These are phyloP conservation scores for Nowickia ferox DNA, from an alignment of 2,888 invertebrate genomes.

Conservation along the genomic window DNA sequence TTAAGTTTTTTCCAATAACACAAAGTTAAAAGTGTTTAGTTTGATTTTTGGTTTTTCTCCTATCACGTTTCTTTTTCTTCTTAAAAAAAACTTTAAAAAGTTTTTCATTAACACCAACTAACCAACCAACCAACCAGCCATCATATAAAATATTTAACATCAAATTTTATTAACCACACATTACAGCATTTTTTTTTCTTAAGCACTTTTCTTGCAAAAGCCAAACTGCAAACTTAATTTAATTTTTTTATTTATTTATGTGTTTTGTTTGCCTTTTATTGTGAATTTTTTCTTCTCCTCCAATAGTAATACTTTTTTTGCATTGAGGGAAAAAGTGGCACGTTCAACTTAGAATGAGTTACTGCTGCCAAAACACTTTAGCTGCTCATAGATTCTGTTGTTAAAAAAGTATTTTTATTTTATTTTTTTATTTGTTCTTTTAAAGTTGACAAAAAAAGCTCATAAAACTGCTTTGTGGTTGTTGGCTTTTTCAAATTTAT, in stretches of 20 bases:
- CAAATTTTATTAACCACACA: slow-evolving; percentile 62
- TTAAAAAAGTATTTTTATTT: slow-evolving; percentile 40
- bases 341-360: slow-evolving; percentile 40
- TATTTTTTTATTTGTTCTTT: slow-evolving; percentile 8
- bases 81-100: slow-evolving; percentile 15
- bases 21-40: not conserved
- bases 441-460: slow-evolving; percentile 69
- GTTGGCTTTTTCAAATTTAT: slow-evolving; percentile 37
- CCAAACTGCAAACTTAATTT: slow-evolving; percentile 45
- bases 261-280: slow-evolving; percentile 28
- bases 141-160: slow-evolving; percentile 54
- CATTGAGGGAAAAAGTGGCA: slow-evolving; percentile 19
- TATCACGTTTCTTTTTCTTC: slow-evolving; percentile 7
- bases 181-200: slow-evolving; percentile 1
- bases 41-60: not conserved
- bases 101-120: slow-evolving; percentile 51
- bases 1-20: not conserved
- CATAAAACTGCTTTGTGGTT: slow-evolving; percentile 79
- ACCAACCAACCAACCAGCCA: slow-evolving; percentile 15
- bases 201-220: slow-evolving; percentile 22
- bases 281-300: slow-evolving; percentile 6
- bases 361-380: slow-evolving; percentile 50
- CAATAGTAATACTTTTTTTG: not conserved
- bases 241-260: slow-evolving; percentile 35
- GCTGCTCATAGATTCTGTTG: slow-evolving; percentile 37